These are phyloP conservation scores for Loris lydekkerianus DNA, from an alignment of 2,797 vertebrate genomes.

Conservation along the genomic window DNA sequence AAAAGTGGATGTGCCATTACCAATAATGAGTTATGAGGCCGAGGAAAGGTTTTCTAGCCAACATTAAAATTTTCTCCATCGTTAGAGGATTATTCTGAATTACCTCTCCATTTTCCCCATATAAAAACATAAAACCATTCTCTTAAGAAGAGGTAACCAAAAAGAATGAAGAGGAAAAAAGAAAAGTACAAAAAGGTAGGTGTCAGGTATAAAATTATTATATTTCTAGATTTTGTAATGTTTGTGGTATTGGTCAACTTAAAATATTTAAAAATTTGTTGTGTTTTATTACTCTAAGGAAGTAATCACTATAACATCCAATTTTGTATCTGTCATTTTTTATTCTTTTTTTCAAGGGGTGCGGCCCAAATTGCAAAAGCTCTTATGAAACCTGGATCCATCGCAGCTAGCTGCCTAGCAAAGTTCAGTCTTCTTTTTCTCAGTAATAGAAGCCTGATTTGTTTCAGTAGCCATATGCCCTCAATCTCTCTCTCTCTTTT, in stretches of 20 bases:
- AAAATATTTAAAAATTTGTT: not conserved
- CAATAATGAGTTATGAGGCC: not conserved
- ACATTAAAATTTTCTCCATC: not conserved
- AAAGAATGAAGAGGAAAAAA: not conserved
- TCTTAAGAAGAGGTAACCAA: not conserved
- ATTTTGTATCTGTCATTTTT: not conserved
- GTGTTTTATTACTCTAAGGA: not conserved
- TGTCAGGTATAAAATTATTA: not conserved
- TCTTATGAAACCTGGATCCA: not conserved
- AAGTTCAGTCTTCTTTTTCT: not conserved
- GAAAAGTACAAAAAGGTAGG: not conserved
- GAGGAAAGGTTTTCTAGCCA: not conserved
- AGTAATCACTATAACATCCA: not conserved
- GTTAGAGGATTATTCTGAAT: not conserved
- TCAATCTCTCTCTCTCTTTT: not conserved
- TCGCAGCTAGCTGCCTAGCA: not conserved
- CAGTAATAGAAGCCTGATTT: not conserved
- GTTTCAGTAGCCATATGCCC: not conserved
- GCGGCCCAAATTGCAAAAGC: too few species aligned
- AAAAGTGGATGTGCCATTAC: not conserved
- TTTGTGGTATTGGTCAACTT: not conserved
- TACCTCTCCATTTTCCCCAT: not conserved
- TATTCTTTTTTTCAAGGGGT: not conserved
- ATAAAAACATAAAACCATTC: constrained; percentile 37
- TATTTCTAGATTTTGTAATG: not conserved